Percentiles rank a stretch among this genome's conserved stretches.
Conservation (phyloP, 2,797 vertebrate genomes). For the Carcharodon carcharias region DNA sequence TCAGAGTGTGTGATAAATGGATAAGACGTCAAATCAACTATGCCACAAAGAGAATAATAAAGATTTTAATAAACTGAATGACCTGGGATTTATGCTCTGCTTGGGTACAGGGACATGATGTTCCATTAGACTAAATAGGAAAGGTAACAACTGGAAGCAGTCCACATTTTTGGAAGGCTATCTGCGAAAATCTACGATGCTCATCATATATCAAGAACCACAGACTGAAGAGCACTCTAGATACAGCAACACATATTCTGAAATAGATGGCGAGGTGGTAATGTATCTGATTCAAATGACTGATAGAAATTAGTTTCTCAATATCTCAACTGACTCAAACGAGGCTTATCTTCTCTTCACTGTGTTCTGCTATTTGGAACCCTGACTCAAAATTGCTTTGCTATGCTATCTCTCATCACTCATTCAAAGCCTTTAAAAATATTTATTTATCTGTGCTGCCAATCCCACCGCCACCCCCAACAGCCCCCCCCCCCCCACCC, state of each 20-base stretch:
- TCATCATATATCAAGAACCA: not conserved
- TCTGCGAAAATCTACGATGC: not conserved
- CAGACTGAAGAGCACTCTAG: not conserved
- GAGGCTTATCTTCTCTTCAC: not conserved
- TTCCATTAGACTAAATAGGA: not conserved
- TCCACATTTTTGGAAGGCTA: not conserved
- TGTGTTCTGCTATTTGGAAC: not conserved
- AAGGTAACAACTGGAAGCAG: not conserved
- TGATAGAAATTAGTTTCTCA: not conserved
- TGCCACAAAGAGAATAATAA: not conserved
- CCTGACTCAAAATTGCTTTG: not conserved
- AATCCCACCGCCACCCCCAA: no score
- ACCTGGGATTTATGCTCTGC: not conserved
- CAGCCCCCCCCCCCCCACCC: not conserved
- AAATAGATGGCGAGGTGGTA: not conserved
- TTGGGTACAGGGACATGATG: not conserved
- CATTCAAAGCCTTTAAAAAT: not conserved
- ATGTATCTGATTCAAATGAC: not conserved
- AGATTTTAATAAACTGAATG: not conserved
- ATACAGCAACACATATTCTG: not conserved
- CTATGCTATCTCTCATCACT: not conserved
- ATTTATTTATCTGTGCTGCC: not conserved
- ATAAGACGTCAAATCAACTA: no score
- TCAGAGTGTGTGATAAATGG: no score
- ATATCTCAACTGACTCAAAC: not conserved